Base-by-base conservation (phyloP, 2,113 vertebrate genomes). In the Talpa occidentalis region DNA sequence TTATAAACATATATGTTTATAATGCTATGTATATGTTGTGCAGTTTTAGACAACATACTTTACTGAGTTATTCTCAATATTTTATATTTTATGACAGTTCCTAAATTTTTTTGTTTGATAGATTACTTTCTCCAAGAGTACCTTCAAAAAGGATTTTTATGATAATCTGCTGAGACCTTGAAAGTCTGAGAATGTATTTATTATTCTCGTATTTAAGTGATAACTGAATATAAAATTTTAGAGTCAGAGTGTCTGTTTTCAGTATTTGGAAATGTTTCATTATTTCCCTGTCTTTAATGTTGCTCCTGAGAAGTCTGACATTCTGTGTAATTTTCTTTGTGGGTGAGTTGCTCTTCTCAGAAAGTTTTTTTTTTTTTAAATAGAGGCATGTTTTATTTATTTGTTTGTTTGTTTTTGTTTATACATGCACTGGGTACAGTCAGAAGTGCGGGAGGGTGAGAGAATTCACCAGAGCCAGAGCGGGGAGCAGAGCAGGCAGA, bases 181-280 rank as follows among this genome's bases (percentile, higher is more conserved):
- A 84, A 66, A 21, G 14, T 64, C 35, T 77, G 32, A 83, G 44
- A 88, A 66, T 88, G 44, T 79, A 76, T 64, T 92, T 79, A 49
- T 72, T 87, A 17, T 80, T 2, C 15, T 93, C 17, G 70, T 15
- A 32, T 91, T 84, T 91, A 88, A 91, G 70, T 64, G 0, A 42
- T 78, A 94, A 10, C 72, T 91, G 35, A 81, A 59, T 73, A 49
- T 67, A 85, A 74, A 86, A 73, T 66, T 69, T 80, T 85, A 80
- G 59, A 67, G 52, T 64, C 44, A 69, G 30, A 74, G 1, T 69
- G 66, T 93, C 56, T 84, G 26, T 67, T 92, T 89, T 88, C n/a
- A 60, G 15, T 59, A 88, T 64, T 92, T 87, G 11, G 59, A 67
- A 84, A 54, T 85, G 90, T 67, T 70, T 26, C 56, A 70, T 40